Percentiles rank a stretch among this genome's conserved stretches.
These are phyloP conservation scores for Microvelia longipes DNA, from an alignment of 1,140 invertebrate genomes.

Conservation along the genomic window DNA sequence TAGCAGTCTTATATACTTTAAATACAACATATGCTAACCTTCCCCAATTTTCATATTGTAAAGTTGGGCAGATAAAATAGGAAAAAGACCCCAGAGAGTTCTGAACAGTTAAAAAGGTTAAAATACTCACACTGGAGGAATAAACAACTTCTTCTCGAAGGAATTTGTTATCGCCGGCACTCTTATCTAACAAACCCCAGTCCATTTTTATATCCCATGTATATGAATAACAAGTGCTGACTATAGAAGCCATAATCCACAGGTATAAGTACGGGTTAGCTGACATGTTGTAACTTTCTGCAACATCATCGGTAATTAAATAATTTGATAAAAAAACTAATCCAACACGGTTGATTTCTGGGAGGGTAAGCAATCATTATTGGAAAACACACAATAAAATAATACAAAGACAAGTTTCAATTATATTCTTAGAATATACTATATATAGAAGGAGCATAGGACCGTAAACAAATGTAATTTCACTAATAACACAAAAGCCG, in stretches of 20 bases:
- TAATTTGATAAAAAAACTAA: background rate
- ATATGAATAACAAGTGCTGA: slow-evolving; percentile 61
- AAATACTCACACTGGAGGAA: slow-evolving; percentile 36
- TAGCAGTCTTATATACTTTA: too few species aligned
- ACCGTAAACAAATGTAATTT: too few species aligned
- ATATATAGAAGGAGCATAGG: too few species aligned
- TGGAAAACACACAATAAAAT: too few species aligned
- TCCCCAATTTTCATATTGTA: too few species aligned
- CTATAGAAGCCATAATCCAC: slow-evolving; percentile 48
- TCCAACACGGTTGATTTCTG: background rate
- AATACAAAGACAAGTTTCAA: too few species aligned
- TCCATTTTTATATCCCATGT: slow-evolving; percentile 88
- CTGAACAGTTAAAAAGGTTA: too few species aligned
- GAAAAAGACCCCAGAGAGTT: too few species aligned
- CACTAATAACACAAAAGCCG: too few species aligned
- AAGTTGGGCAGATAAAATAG: too few species aligned
- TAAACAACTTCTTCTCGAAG: slow-evolving; percentile 51
- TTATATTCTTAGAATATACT: too few species aligned
- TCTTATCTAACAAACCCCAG: slow-evolving; percentile 75
- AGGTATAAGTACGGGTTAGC: slow-evolving; percentile 53
- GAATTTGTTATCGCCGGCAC: slow-evolving; percentile 59
- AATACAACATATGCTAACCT: too few species aligned
- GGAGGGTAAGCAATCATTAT: background rate
- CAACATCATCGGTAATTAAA: slow-evolving; percentile 7
- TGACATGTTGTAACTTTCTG: slow-evolving; percentile 29